Conservation (phyloP, 2,888 invertebrate species). For the Sisyra terminalis region DNA sequence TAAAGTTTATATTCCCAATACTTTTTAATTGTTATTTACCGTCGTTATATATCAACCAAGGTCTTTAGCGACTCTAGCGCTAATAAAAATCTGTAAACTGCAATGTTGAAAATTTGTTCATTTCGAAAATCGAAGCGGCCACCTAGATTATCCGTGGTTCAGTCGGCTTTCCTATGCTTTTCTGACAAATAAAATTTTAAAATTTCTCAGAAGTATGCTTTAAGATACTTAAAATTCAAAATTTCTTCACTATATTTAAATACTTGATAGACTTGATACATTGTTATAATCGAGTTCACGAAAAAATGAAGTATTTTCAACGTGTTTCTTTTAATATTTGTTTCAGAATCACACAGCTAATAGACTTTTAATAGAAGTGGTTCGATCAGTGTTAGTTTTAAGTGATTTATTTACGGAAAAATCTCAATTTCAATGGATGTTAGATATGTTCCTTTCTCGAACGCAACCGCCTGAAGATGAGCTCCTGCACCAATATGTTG, state of each 20-base stretch:
- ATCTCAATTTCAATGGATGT: constrained; percentile 65
- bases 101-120: no score
- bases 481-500: constrained; percentile 52
- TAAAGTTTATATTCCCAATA: constrained; percentile 17
- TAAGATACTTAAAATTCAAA: no score
- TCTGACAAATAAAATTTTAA: no score
- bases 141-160: no score
- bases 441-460: constrained; percentile 48
- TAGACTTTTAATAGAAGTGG: constrained; percentile 34
- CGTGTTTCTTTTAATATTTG: constrained; percentile 10
- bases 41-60: background rate
- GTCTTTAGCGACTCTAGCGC: background rate
- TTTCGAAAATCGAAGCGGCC: no score
- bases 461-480: constrained; percentile 59
- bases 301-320: background rate
- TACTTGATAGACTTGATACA: no score
- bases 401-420: constrained; percentile 63
- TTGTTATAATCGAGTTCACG: no score
- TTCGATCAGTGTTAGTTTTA: constrained; percentile 50
- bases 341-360: constrained; percentile 27
- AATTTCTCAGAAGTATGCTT: no score
- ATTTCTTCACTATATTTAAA: no score
- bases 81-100: no score
- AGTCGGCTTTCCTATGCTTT: no score
- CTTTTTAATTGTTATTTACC: background rate